Conservation (phyloP, 2,113 vertebrate genomes). For the Ploceus nigricollis region DNA sequence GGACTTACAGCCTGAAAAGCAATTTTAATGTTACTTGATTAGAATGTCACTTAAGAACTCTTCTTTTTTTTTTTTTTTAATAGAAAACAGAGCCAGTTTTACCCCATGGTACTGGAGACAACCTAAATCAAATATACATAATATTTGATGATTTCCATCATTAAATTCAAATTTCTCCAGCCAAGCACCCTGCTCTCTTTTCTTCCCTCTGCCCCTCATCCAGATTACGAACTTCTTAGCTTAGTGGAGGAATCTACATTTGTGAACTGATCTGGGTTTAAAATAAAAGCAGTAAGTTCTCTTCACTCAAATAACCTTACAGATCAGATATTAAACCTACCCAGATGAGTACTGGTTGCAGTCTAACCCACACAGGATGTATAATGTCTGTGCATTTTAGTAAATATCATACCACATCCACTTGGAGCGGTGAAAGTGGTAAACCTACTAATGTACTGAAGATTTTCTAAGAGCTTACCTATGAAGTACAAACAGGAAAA, state of each 20-base stretch:
- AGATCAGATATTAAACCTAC: not conserved
- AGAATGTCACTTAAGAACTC: not conserved
- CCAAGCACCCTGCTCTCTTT: not conserved
- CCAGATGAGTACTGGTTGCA: no score
- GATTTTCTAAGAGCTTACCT: not conserved
- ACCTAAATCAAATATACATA: not conserved
- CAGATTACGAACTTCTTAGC: not conserved
- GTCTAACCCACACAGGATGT: fast-evolving
- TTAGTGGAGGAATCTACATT: not conserved
- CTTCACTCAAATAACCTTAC: not conserved
- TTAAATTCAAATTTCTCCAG: not conserved
- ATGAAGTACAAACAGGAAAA: not conserved
- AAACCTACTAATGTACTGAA: not conserved
- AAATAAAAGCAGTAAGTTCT: not conserved
- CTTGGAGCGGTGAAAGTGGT: not conserved
- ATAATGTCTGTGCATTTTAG: not conserved
- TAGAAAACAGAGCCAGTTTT: not conserved
- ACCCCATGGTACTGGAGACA: not conserved
- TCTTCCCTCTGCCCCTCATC: not conserved
- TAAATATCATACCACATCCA: not conserved
- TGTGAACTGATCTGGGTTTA: not conserved
- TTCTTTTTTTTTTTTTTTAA: not conserved
- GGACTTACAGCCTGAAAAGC: not conserved
- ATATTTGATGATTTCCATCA: not conserved
- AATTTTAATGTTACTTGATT: not conserved